These are phyloP conservation scores for Eulithis testata DNA, from an alignment of 2,888 invertebrate genomes.

Conservation along the genomic window DNA sequence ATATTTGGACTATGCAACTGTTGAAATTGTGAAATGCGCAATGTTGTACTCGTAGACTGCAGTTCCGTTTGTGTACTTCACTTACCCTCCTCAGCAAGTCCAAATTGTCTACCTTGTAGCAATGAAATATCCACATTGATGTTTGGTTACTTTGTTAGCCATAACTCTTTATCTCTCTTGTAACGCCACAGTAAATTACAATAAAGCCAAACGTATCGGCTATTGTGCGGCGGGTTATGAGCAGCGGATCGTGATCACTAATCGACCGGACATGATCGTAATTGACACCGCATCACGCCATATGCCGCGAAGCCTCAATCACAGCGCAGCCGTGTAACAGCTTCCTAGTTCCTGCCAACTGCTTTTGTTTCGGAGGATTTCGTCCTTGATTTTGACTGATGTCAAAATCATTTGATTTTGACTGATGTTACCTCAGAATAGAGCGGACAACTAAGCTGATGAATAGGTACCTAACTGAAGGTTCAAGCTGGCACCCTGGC, in stretches of 20 bases:
- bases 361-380: slow-evolving; percentile 20
- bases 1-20: no score
- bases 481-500: no score
- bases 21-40: no score
- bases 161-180: no score
- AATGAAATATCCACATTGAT: no score
- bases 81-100: no score
- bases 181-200: slow-evolving; percentile 5
- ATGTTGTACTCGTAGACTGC: no score
- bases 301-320: slow-evolving; percentile 60
- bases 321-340: slow-evolving; percentile 42
- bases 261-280: slow-evolving; percentile 66
- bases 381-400: not conserved
- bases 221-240: slow-evolving; percentile 31
- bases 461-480: no score
- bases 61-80: no score
- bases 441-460: no score
- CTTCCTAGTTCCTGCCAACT: slow-evolving; percentile 34
- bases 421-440: no score
- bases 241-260: slow-evolving; percentile 56
- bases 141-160: not conserved
- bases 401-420: slow-evolving; percentile 2
- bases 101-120: no score
- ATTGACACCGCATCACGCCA: slow-evolving; percentile 57
- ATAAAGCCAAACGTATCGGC: slow-evolving; percentile 33